These are phyloP conservation scores for Sturnira hondurensis DNA, from an alignment of 2,113 vertebrate genomes.

Conservation along the genomic window DNA sequence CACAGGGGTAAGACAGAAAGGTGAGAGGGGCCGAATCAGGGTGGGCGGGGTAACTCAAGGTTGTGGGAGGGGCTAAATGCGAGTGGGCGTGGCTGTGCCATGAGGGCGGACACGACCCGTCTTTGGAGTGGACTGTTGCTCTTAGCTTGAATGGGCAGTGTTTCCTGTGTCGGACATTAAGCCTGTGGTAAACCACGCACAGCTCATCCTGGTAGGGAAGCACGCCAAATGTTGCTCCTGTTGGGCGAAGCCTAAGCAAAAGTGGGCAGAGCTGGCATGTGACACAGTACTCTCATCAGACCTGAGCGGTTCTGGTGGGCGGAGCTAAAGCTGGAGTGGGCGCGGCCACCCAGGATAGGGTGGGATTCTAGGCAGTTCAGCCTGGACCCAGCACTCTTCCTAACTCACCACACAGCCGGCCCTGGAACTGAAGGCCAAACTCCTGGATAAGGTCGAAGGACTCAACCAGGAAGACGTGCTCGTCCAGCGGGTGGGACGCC, in stretches of 20 bases:
- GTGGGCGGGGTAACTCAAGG: neutral
- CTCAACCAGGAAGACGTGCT: slow-evolving; percentile 97
- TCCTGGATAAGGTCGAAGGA: slow-evolving; percentile 95
- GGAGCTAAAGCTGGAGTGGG: neutral
- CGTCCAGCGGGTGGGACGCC: slow-evolving; percentile 92
- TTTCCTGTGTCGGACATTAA: neutral
- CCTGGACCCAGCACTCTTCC: neutral
- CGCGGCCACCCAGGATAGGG: accelerated
- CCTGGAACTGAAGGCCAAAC: slow-evolving; percentile 94
- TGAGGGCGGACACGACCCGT: neutral
- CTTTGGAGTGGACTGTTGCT: accelerated
- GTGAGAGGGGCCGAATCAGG: neutral
- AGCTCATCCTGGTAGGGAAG: neutral
- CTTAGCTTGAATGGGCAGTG: neutral
- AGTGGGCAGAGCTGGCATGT: neutral
- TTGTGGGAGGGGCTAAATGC: neutral
- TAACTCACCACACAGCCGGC: slow-evolving; percentile 92
- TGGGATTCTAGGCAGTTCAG: neutral
- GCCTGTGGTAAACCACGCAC: neutral
- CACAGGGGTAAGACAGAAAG: neutral
- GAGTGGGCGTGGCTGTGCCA: neutral
- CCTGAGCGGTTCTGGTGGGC: neutral
- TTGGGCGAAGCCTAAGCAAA: neutral
- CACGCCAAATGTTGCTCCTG: neutral
- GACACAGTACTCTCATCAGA: accelerated